A percentile compares a stretch with the other conserved stretches of the same genome.
Conservation (phyloP, 2,113 vertebrate genomes). For the Clupea harengus region DNA sequence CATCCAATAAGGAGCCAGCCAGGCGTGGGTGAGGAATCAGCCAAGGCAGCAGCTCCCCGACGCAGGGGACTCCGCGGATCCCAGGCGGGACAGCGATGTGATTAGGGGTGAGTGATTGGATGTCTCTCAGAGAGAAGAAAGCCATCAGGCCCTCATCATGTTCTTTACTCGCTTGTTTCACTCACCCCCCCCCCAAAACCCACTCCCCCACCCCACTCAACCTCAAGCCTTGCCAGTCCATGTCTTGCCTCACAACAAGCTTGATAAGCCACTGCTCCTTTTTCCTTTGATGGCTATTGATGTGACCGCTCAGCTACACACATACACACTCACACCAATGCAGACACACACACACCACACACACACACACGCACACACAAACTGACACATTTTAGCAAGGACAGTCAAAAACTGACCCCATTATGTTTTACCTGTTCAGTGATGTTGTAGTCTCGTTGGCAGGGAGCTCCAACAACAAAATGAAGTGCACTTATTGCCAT, state of each 20-base stretch:
- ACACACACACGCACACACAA: background rate
- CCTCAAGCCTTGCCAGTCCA: conserved; percentile 26
- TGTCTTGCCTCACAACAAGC: conserved; percentile 28
- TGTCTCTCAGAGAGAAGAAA: conserved; percentile 46
- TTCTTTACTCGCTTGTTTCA: conserved; percentile 19
- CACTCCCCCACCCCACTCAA: background rate
- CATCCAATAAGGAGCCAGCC: conserved; percentile 50
- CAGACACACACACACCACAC: background rate
- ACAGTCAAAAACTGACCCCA: background rate
- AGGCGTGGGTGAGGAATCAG: conserved; percentile 48
- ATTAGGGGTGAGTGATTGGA: conserved; percentile 43
- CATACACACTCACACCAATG: background rate
- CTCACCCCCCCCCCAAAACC: background rate
- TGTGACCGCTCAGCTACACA: background rate
- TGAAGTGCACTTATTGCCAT: background rate
- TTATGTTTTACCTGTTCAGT: background rate
- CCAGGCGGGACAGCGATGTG: conserved; percentile 27
- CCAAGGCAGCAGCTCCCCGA: conserved; percentile 18
- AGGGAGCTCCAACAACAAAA: background rate
- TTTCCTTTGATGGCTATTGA: background rate
- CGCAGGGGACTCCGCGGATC: conserved; percentile 6
- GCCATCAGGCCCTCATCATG: conserved; percentile 44
- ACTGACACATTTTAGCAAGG: background rate
- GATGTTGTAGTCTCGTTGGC: background rate
- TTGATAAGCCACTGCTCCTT: conserved; percentile 26